These are phyloP conservation scores for Anolis carolinensis DNA, from an alignment of 2,113 vertebrate genomes.

Conservation along the genomic window DNA sequence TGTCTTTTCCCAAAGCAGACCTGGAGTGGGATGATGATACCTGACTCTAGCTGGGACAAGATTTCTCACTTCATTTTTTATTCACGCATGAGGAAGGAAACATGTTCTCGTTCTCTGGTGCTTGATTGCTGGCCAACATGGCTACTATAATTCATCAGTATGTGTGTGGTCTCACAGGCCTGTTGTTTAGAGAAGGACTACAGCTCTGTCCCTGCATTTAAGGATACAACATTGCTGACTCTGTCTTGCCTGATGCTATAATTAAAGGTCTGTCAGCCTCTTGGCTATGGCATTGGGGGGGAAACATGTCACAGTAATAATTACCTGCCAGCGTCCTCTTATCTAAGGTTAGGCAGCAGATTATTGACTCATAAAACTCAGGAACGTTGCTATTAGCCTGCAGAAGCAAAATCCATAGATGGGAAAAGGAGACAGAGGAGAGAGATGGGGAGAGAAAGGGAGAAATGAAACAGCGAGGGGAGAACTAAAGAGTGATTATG, in stretches of 20 bases:
- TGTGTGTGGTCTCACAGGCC: neutral
- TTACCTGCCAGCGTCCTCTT: neutral
- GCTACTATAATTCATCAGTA: accelerated
- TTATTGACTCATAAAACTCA: constrained; percentile 23
- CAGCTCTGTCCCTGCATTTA: accelerated
- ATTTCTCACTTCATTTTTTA: neutral
- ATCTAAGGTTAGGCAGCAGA: constrained; percentile 3
- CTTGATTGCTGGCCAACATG: neutral
- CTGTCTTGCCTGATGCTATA: neutral
- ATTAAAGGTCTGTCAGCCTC: constrained; percentile 24
- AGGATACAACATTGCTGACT: neutral
- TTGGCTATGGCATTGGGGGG: neutral
- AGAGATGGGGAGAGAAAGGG: neutral
- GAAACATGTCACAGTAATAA: neutral
- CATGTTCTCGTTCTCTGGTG: neutral
- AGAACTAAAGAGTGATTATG: neutral
- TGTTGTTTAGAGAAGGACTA: neutral
- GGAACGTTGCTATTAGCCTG: constrained; percentile 4
- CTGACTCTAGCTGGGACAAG: neutral
- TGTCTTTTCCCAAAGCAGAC: neutral
- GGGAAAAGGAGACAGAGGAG: neutral
- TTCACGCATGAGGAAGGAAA: neutral
- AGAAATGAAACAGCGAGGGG: neutral
- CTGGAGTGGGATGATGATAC: neutral
- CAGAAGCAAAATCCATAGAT: neutral